phyloP scores from a whole-genome alignment of 2,888 invertebrate genomes.

The Sussaba pulchella region DNA sequence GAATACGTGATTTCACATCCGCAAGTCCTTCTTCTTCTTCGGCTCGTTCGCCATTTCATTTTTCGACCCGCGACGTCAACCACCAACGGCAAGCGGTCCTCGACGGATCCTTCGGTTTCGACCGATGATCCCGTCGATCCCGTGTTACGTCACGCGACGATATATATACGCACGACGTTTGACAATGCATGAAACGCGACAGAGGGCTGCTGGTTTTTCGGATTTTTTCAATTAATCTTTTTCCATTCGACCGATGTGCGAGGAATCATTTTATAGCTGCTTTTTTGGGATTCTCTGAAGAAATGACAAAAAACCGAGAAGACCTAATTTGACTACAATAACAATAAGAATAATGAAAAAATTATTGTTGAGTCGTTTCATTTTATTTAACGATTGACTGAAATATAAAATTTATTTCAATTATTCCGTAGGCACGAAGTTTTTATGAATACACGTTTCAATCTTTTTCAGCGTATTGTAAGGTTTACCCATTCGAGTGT shows the following conservation, averaged over 20 bases:
- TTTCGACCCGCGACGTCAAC: conserved; percentile 57
- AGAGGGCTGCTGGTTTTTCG: background rate
- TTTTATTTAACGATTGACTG: background rate
- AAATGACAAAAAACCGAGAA: too few relatives aligned
- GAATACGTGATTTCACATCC: conserved; percentile 55
- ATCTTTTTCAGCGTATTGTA: too few relatives aligned
- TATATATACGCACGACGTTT: conserved; percentile 27
- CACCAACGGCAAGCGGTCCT: background rate
- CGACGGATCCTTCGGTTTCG: conserved; percentile 40
- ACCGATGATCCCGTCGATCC: background rate
- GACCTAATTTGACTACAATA: too few relatives aligned
- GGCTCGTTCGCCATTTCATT: conserved; percentile 61
- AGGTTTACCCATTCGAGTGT: too few relatives aligned
- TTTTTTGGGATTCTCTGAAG: too few relatives aligned
- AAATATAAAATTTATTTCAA: background rate
- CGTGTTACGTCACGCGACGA: background rate
- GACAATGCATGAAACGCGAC: conserved; percentile 13
- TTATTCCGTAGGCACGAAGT: background rate
- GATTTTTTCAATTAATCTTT: background rate
- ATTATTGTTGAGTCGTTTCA: too few relatives aligned
- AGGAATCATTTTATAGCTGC: background rate
- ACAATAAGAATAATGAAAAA: too few relatives aligned
- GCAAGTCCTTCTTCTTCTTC: conserved; percentile 31
- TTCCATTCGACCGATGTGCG: background rate
- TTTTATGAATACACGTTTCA: background rate